These are phyloP conservation scores for Tokudaia tokunoshimensis DNA, from an alignment of 2,797 vertebrate genomes.

Conservation along the genomic window DNA sequence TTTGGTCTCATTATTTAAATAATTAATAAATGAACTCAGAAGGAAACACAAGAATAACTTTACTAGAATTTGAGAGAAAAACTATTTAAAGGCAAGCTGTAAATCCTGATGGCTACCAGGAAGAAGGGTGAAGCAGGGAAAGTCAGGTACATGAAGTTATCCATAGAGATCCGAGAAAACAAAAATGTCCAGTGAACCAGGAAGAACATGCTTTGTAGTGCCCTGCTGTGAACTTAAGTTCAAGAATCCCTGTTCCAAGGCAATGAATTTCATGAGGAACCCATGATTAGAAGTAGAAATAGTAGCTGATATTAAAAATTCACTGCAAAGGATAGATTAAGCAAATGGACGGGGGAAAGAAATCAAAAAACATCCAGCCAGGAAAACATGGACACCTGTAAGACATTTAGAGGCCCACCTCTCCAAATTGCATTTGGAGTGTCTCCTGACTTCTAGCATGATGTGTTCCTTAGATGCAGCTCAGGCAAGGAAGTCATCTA, in stretches of 20 bases:
- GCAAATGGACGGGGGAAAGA: background rate
- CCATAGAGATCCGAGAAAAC: background rate
- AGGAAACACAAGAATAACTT: background rate
- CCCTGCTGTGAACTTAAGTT: background rate
- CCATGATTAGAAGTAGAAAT: background rate
- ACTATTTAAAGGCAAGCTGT: no score
- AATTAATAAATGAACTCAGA: background rate
- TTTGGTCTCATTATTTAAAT: background rate
- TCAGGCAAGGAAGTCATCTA: background rate
- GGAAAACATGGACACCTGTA: background rate
- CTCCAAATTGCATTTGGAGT: background rate
- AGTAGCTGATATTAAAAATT: background rate
- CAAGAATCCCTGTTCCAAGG: background rate
- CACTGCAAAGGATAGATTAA: no score
- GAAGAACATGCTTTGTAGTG: background rate
- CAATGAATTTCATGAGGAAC: background rate
- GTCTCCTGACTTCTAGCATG: background rate
- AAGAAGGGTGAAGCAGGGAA: background rate
- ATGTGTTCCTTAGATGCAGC: background rate
- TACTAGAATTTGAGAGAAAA: background rate
- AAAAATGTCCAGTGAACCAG: no score
- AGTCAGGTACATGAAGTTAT: background rate
- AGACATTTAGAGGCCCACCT: no score
- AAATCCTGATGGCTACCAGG: no score
- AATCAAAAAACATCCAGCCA: background rate